These are phyloP conservation scores for Callochromis pleurospilus DNA, from an alignment of 2,113 vertebrate genomes.

Conservation along the genomic window DNA sequence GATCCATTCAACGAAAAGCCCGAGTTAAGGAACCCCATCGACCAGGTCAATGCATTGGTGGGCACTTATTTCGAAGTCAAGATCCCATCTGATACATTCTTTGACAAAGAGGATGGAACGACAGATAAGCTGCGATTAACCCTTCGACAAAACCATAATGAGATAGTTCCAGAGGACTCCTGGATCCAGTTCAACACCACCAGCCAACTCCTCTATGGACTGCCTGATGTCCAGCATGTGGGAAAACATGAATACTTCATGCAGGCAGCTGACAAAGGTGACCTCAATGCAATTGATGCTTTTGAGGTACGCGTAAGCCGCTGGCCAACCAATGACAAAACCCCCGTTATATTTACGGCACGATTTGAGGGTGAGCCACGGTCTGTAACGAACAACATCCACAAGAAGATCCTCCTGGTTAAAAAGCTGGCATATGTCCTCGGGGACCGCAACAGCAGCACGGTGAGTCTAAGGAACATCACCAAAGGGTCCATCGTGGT, in stretches of 20 bases:
- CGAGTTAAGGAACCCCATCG: conserved; percentile 83
- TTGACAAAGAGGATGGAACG: conserved; percentile 89
- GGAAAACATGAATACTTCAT: conserved; percentile 96
- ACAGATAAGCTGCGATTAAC: conserved; percentile 91
- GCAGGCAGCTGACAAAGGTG: conserved; percentile 91
- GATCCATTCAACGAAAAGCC: conserved; percentile 77
- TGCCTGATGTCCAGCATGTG: conserved; percentile 79
- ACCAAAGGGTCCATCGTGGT: conserved; percentile 86
- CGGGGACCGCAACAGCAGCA: conserved; percentile 91
- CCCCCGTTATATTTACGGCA: conserved; percentile 83
- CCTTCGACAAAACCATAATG: conserved; percentile 82
- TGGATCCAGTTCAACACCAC: conserved; percentile 98
- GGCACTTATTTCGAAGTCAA: conserved; percentile 98
- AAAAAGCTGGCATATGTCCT: conserved; percentile 87
- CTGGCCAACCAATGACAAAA: conserved; percentile 78
- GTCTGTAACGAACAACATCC: conserved; percentile 76
- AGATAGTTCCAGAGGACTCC: conserved; percentile 79
- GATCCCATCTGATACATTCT: conserved; percentile 93
- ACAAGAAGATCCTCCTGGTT: conserved; percentile 90
- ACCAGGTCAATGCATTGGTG: conserved; percentile 86
- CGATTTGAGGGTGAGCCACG: conserved; percentile 82
- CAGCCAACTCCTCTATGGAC: conserved; percentile 92
- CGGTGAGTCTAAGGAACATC: conserved; percentile 85
- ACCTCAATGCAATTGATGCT: conserved; percentile 84
- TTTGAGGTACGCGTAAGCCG: conserved; percentile 91